Percentiles rank a stretch among this genome's conserved stretches.
Evolutionary conservation across 1,140 invertebrate species (phyloP).

Genomic region (Copidosoma floridanum): DNA sequence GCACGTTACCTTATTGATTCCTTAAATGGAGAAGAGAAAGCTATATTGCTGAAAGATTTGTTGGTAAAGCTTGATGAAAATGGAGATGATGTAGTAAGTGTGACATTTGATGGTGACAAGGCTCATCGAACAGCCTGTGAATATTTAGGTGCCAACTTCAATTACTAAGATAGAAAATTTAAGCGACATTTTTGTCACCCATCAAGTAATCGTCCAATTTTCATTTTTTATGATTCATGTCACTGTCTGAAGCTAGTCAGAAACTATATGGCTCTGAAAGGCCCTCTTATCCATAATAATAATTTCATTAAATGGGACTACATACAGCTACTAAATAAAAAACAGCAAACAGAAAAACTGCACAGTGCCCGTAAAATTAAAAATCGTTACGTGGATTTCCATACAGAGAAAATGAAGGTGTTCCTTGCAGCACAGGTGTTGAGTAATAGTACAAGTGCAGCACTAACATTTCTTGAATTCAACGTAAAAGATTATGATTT

Average conservation of each 20-base stretch:
- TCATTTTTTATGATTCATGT: no score
- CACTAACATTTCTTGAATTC: no score
- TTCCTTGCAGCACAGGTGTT: conserved; percentile 28
- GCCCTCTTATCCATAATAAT: neutral
- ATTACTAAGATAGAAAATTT: neutral
- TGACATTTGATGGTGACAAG: neutral
- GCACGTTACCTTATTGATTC: neutral
- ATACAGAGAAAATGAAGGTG: conserved; percentile 31
- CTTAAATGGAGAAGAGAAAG: neutral
- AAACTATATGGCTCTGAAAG: neutral
- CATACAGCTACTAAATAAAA: neutral
- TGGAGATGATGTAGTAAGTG: neutral
- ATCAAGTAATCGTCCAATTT: neutral
- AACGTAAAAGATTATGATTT: no score
- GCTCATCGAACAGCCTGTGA: neutral
- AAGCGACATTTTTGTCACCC: neutral
- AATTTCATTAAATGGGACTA: neutral
- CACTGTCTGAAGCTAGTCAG: neutral
- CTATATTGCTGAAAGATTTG: neutral
- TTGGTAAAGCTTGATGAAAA: no score
- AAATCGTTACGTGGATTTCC: conserved; percentile 19
- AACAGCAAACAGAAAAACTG: conserved; percentile 8
- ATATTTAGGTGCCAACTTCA: neutral
- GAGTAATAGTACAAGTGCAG: no score
- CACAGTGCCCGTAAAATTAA: conserved; percentile 22